Conservation (phyloP, 2,797 vertebrate species). For the Acipenser ruthenus region DNA sequence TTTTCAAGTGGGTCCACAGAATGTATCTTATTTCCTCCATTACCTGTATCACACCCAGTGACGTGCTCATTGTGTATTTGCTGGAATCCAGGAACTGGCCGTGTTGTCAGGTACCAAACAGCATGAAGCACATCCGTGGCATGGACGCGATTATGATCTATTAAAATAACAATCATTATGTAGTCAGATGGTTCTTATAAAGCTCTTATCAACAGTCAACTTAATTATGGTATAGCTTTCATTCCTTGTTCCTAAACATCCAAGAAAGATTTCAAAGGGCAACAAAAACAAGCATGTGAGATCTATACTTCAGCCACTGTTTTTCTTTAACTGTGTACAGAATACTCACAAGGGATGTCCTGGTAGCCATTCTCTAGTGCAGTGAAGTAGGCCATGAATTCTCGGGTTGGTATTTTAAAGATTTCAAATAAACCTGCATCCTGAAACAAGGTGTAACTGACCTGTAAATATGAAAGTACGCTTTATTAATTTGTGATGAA, state of each 20-base stretch:
- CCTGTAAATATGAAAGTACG: slow-evolving; percentile 53
- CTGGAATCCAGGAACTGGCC: slow-evolving; percentile 88
- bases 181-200: no score
- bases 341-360: slow-evolving; percentile 92
- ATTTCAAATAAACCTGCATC: slow-evolving; percentile 95
- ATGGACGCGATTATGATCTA: slow-evolving; percentile 95
- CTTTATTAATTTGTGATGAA: slow-evolving; percentile 3
- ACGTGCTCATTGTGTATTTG: slow-evolving; percentile 69
- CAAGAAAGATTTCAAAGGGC: no score
- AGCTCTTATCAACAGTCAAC: no score
- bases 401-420: slow-evolving; percentile 87
- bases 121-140: slow-evolving; percentile 96
- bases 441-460: slow-evolving; percentile 89
- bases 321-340: background rate
- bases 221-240: no score
- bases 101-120: slow-evolving; percentile 95
- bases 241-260: no score
- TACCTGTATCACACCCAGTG: slow-evolving; percentile 73
- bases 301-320: no score
- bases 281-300: background rate
- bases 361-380: slow-evolving; percentile 93
- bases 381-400: slow-evolving; percentile 89
- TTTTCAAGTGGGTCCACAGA: no score
- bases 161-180: no score
- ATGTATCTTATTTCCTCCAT: background rate